Conservation (phyloP, 1,140 invertebrate genomes). For the Aporrectodea caliginosa region DNA sequence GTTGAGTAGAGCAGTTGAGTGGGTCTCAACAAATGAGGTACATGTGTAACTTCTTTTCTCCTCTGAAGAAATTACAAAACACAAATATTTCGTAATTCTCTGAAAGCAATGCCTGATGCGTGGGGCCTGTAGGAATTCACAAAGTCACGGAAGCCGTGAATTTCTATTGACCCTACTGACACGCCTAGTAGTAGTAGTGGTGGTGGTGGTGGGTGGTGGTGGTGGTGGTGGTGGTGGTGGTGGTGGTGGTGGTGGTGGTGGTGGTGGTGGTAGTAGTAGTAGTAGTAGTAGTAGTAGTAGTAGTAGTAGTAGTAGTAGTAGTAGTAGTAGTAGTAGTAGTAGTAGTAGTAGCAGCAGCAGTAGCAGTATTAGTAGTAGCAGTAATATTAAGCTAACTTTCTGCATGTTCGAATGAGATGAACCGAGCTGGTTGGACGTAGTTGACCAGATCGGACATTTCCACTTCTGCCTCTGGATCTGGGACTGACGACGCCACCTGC, state of each 20-base stretch:
- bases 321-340: no score
- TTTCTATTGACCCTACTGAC: no score
- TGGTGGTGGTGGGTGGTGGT: no score
- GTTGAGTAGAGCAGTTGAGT: conserved; percentile 87
- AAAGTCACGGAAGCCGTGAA: no score
- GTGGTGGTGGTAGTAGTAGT: not conserved
- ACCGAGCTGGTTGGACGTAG: conserved; percentile 95
- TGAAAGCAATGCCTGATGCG: no score
- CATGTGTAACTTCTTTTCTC: conserved; percentile 91
- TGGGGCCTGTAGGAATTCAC: no score
- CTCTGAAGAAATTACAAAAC: conserved; percentile 63
- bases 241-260: conserved; percentile 9
- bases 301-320: conserved; percentile 11
- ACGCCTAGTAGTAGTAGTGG: no score
- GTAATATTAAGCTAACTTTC: not conserved
- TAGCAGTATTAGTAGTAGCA: no score
- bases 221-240: no score
- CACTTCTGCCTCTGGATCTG: conserved; percentile 65
- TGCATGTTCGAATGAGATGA: conserved; percentile 78
- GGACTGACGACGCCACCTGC: not conserved
- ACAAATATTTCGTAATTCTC: no score
- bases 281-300: conserved; percentile 11
- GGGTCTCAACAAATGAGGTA: conserved; percentile 96
- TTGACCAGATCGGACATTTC: conserved; percentile 96
- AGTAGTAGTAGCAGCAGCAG: no score